phyloP scores from a whole-genome alignment of 2,888 invertebrate species.

The Cataglyphis cursor region DNA sequence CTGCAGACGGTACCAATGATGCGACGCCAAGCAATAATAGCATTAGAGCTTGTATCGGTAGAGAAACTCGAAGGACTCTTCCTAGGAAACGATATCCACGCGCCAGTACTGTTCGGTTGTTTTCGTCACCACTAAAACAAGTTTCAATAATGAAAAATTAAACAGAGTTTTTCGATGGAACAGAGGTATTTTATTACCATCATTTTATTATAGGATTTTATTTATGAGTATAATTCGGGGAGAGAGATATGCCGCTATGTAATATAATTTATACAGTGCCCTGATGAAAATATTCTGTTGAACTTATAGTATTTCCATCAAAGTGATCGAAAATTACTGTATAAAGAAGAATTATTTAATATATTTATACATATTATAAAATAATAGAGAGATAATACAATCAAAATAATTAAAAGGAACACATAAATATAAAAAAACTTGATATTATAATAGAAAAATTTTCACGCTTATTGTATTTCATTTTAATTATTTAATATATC shows the following conservation, averaged over 20 bases:
- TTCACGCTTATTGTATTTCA: no score
- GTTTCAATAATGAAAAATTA: slow-evolving; percentile 10
- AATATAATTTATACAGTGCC: no score
- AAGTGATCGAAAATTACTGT: no score
- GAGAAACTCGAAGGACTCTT: slow-evolving; percentile 95
- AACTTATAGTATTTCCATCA: no score
- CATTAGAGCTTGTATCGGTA: slow-evolving; percentile 98
- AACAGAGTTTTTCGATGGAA: background rate
- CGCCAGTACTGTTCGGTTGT: slow-evolving; percentile 89
- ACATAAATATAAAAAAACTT: no score
- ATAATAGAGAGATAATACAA: no score
- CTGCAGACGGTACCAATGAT: slow-evolving; percentile 95
- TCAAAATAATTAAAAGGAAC: no score
- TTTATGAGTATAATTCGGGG: background rate
- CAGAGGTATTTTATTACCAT: background rate
- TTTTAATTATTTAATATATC: no score
- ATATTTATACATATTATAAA: no score
- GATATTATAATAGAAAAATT: no score
- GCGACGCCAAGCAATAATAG: slow-evolving; percentile 97
- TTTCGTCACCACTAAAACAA: slow-evolving; percentile 87
- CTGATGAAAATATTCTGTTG: no score
- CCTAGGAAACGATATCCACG: slow-evolving; percentile 95
- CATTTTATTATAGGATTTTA: slow-evolving; percentile 10
- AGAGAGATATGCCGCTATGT: background rate
- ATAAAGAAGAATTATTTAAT: no score